Conservation (phyloP, 2,797 vertebrate species). For the Octomys mimax region DNA sequence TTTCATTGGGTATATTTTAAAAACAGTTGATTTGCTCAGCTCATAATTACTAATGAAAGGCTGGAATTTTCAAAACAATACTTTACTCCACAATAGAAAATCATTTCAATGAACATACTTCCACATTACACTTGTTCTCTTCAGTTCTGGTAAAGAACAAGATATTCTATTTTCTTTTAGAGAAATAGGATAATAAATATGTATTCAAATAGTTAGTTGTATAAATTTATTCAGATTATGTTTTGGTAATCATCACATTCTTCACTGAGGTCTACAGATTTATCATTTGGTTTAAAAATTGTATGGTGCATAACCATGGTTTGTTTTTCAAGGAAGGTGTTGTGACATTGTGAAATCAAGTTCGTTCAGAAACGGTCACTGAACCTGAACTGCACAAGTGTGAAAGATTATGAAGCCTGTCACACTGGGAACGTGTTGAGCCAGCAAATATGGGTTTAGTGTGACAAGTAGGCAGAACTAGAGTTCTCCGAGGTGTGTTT, state of each 20-base stretch:
- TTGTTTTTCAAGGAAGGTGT: background rate
- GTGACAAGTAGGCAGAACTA: constrained; percentile 61
- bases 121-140: background rate
- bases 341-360: background rate
- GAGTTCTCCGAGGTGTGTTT: constrained; percentile 65
- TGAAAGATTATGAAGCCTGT: constrained; percentile 59
- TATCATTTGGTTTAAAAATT: constrained; percentile 10
- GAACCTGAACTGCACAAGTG: constrained; percentile 62
- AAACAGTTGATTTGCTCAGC: background rate
- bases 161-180: background rate
- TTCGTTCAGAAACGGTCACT: background rate
- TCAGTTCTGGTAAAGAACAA: background rate
- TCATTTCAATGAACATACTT: background rate
- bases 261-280: background rate
- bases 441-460: constrained; percentile 66
- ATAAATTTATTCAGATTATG: background rate
- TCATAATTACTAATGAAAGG: background rate
- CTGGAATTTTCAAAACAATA: background rate
- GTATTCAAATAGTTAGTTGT: background rate
- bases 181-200: background rate
- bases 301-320: background rate
- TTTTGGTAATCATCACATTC: background rate
- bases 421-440: constrained; percentile 42
- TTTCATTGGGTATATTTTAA: background rate
- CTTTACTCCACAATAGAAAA: background rate